Evolutionary conservation across 2,113 vertebrate genomes (phyloP).

Genomic region (Rhea americana): DNA sequence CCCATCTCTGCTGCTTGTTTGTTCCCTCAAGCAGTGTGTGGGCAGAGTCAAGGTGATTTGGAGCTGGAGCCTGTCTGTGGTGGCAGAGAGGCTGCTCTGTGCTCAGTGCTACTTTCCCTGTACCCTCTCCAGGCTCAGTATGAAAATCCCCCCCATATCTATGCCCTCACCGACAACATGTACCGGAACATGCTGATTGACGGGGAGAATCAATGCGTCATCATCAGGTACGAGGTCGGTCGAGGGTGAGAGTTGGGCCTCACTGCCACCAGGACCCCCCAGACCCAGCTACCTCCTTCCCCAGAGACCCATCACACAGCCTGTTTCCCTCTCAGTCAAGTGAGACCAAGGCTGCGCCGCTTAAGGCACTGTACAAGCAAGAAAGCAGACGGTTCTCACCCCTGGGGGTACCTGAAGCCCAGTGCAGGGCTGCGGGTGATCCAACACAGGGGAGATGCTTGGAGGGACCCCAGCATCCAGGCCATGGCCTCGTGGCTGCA

Average conservation of each 20-base stretch:
- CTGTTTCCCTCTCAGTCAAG: too few species aligned
- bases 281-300: too few species aligned
- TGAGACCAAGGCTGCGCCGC: background rate
- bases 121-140: constrained; percentile 87
- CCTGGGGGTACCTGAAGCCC: background rate
- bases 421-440: background rate
- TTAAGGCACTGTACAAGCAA: too few species aligned
- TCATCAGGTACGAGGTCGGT: constrained; percentile 79
- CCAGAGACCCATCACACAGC: too few species aligned
- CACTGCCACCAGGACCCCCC: too few species aligned
- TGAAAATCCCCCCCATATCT: constrained; percentile 96
- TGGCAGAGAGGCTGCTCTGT: background rate
- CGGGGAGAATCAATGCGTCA: constrained; percentile 94
- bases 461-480: accelerated
- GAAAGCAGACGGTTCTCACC: background rate
- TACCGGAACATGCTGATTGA: constrained; percentile 99
- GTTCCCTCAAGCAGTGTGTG: accelerated
- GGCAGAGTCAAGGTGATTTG: background rate
- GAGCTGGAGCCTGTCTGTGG: background rate
- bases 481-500: accelerated
- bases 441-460: accelerated
- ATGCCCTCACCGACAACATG: constrained; percentile 95
- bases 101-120: background rate
- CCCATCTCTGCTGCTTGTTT: background rate
- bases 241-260: too few species aligned